Percentiles rank a stretch among this genome's conserved stretches.
phyloP scores from a whole-genome alignment of 2,797 vertebrate genomes.

The Anolis apletophallus region DNA sequence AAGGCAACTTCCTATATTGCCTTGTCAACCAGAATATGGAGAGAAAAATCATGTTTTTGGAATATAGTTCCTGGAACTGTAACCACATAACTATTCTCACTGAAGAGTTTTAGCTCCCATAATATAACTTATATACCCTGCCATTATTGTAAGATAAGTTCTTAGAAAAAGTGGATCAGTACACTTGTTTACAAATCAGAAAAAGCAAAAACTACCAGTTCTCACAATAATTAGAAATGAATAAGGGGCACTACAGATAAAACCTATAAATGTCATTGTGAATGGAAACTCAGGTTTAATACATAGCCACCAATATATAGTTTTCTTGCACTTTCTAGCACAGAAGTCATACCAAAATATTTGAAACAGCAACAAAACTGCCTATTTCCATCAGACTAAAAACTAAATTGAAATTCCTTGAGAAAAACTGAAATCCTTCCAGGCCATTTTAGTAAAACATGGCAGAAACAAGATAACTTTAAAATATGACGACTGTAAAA shows the following conservation, averaged over 20 bases:
- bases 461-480: slow-evolving; percentile 26
- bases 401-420: not conserved
- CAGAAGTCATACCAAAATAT: not conserved
- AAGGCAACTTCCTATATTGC: too few relatives aligned
- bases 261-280: not conserved
- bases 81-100: too few relatives aligned
- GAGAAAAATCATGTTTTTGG: too few relatives aligned
- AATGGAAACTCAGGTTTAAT: not conserved
- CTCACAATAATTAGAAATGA: not conserved
- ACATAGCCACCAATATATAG: not conserved
- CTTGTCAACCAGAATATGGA: too few relatives aligned
- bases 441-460: slow-evolving; percentile 12
- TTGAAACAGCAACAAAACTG: not conserved
- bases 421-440: not conserved
- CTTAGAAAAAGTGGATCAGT: too few relatives aligned
- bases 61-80: too few relatives aligned
- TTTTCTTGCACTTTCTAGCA: rapidly evolving
- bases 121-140: not conserved
- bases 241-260: not conserved
- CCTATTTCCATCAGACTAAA: not conserved
- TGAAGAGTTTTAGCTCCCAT: not conserved
- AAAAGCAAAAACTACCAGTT: not conserved
- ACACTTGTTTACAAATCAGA: too few relatives aligned
- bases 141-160: not conserved
- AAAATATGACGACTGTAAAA: slow-evolving; percentile 64